phyloP scores from a whole-genome alignment of 2,797 vertebrate genomes.

The Semaprochilodus insignis region DNA sequence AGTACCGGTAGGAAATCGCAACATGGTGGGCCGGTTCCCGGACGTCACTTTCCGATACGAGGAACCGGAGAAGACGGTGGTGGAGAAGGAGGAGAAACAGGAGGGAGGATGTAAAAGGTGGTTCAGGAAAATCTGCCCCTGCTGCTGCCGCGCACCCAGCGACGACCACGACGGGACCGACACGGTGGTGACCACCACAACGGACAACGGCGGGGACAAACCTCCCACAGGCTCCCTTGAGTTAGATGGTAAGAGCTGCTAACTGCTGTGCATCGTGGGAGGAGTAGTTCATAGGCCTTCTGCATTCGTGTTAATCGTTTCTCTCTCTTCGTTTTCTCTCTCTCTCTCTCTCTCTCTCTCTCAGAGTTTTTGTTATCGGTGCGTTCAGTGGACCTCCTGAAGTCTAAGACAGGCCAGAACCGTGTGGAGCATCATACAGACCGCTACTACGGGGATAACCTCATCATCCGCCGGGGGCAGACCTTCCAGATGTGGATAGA shows the following conservation, averaged over 20 bases:
- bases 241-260: slow-evolving; percentile 61
- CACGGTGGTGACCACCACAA: slow-evolving; percentile 44
- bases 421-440: slow-evolving; percentile 83
- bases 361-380: slow-evolving; percentile 81
- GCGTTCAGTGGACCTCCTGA: slow-evolving; percentile 81
- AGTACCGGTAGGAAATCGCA: slow-evolving; percentile 59
- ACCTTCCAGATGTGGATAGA: slow-evolving; percentile 80
- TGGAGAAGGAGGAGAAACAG: background rate
- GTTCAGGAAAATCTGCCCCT: slow-evolving; percentile 65
- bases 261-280: background rate
- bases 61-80: slow-evolving; percentile 42
- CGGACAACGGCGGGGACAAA: slow-evolving; percentile 6
- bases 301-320: too few relatives aligned
- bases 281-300: background rate
- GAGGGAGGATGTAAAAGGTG: slow-evolving; percentile 62
- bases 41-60: slow-evolving; percentile 63
- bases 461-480: slow-evolving; percentile 87
- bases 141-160: slow-evolving; percentile 54
- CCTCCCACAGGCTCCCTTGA: slow-evolving; percentile 38
- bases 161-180: slow-evolving; percentile 48
- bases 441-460: slow-evolving; percentile 77
- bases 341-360: slow-evolving; percentile 44
- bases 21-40: slow-evolving; percentile 75
- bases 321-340: background rate
- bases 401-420: slow-evolving; percentile 72